A percentile compares a stretch with the other conserved stretches of the same genome.
Evolutionary conservation across 1,140 invertebrate genomes (phyloP).

Genomic region (Eumaeus atala): DNA sequence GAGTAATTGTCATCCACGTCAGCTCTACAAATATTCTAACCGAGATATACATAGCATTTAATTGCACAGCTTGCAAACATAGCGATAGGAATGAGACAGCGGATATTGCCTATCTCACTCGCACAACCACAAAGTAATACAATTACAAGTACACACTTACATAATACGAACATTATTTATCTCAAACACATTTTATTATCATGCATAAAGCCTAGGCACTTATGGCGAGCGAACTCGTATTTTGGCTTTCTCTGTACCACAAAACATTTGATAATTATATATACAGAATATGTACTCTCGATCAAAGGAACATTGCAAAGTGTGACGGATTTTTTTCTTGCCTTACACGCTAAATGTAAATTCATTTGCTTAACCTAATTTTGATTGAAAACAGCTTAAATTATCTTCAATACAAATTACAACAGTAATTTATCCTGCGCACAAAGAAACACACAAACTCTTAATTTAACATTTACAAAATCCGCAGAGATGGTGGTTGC

Average conservation of each 20-base stretch:
- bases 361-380: slow-evolving; percentile 34
- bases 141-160: background rate
- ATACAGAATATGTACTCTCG: slow-evolving; percentile 9
- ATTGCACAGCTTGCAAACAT: too few species aligned
- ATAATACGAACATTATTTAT: too few species aligned
- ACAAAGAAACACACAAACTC: too few species aligned
- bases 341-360: slow-evolving; percentile 30
- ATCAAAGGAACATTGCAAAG: slow-evolving; percentile 23
- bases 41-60: too few species aligned
- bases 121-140: slow-evolving; percentile 22
- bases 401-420: too few species aligned
- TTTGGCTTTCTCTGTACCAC: slow-evolving; percentile 37
- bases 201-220: slow-evolving; percentile 50
- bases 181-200: background rate
- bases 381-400: too few species aligned
- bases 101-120: slow-evolving; percentile 20
- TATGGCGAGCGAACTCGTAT: slow-evolving; percentile 39
- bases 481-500: too few species aligned
- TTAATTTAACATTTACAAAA: too few species aligned
- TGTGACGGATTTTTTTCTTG: slow-evolving; percentile 12
- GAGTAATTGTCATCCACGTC: too few species aligned
- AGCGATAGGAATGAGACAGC: slow-evolving; percentile 13
- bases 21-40: too few species aligned
- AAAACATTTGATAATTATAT: slow-evolving; percentile 17
- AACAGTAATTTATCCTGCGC: too few species aligned